Evolutionary conservation across 2,888 invertebrate species (phyloP), one percentile per base, ranked within the genome.

Genomic region (Caenorhabditis becei): DNA sequence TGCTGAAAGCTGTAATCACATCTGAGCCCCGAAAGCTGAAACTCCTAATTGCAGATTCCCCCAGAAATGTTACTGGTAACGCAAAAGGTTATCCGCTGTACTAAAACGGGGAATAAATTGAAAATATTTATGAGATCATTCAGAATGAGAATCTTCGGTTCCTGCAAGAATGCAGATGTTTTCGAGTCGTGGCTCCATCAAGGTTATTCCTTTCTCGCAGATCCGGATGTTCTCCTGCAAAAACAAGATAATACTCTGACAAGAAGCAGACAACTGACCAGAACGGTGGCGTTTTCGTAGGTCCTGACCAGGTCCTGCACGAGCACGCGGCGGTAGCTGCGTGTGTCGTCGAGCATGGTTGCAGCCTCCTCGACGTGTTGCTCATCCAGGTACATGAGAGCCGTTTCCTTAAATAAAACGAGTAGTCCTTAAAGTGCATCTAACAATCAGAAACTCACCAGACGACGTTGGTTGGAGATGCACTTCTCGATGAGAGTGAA

Each of bases 191-290:
- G 44, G 2, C 2, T 23, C 54, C n/a, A 62, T 35, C 3, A 20
- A 20, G 5, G 23, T 41, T 61, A 71, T 62, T 44, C 44, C 71
- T 24, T 71, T 71, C 54, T 44, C 54, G 23, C 62, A 53, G 14
- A 71, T 71, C 41, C 62, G 49, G 56, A 71, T 53, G 47, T 62
- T 71, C n/a, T 71, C 71, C 71, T 71, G 26, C 3, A 44, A 71
- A 51, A 70, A 56, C n/a, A 54, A 44, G 14, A 18, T 2, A 28
- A 16, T 20, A 18, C 5, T 16, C n/a, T 37, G 14, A 37, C 1
- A 14, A 7, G 24, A 23, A 24, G 14, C n/a, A 16, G 35, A n/a
- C 18, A 26, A 14, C 59, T 69, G 35, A 47, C 71, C 71, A 51
- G 24, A 23, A 54, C 41, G 16, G 44, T n/a, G 1, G 53, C 51